A percentile compares a stretch with the other conserved stretches of the same genome.
Conservation (phyloP, 2,797 vertebrate genomes). For the Streptopelia turtur region DNA sequence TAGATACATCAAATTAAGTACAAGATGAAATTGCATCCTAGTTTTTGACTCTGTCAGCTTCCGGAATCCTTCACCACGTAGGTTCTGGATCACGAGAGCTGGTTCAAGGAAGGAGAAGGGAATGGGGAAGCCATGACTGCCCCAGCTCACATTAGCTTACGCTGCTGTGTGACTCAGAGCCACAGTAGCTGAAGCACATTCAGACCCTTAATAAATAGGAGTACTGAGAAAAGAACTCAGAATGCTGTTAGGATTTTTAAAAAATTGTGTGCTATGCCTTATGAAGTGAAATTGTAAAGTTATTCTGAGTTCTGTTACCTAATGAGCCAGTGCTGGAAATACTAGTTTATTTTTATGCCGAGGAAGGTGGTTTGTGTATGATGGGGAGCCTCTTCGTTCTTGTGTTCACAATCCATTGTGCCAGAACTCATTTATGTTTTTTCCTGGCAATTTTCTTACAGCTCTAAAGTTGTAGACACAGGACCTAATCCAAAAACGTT, state of each 20-base stretch:
- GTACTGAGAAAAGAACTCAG: background rate
- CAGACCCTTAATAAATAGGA: background rate
- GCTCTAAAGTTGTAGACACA: conserved; percentile 15
- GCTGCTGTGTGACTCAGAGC: background rate
- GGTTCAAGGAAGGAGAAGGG: background rate
- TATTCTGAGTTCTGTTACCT: background rate
- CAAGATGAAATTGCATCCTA: background rate
- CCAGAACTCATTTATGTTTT: conserved; percentile 44
- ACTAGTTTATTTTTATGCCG: background rate
- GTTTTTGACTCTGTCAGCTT: background rate
- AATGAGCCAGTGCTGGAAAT: background rate
- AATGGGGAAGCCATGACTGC: background rate
- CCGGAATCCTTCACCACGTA: background rate
- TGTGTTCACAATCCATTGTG: background rate
- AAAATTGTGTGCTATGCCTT: background rate
- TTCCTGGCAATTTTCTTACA: conserved; percentile 55
- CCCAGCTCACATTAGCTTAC: background rate
- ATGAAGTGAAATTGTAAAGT: background rate
- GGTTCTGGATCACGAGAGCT: background rate
- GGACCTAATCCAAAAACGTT: conserved; percentile 22
- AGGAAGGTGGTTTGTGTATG: background rate
- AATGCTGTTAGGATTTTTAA: background rate
- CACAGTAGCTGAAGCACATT: background rate
- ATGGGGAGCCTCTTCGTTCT: conserved; percentile 3
- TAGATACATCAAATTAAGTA: background rate